Conservation (phyloP, 2,888 invertebrate species). For the Margaritifera margaritifera region DNA sequence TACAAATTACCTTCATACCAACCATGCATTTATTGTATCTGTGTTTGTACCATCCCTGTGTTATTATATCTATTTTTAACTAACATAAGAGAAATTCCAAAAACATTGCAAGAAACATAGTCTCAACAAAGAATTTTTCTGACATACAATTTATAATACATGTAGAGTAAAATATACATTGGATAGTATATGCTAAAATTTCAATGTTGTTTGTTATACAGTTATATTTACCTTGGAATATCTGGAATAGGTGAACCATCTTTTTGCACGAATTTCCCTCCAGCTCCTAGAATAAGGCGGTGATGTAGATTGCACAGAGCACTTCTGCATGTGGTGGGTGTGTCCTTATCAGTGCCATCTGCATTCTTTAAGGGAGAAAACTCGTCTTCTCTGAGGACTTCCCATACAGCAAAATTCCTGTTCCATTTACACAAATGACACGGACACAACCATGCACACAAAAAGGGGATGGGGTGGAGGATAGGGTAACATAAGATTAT, state of each 20-base stretch:
- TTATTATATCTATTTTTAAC: not conserved
- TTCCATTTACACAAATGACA: slow-evolving; percentile 53
- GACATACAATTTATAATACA: too few species aligned
- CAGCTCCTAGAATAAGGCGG: slow-evolving; percentile 86
- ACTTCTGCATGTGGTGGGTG: slow-evolving; percentile 87
- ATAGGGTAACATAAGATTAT: not conserved
- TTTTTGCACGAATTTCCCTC: slow-evolving; percentile 80
- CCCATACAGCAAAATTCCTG: slow-evolving; percentile 84
- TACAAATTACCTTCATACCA: not conserved
- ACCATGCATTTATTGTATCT: not conserved
- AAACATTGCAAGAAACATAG: too few species aligned
- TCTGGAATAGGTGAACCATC: slow-evolving; percentile 73
- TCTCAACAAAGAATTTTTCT: too few species aligned
- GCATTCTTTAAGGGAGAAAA: slow-evolving; percentile 98
- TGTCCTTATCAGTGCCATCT: slow-evolving; percentile 89
- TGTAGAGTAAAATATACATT: not conserved
- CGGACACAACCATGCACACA: slow-evolving; percentile 21
- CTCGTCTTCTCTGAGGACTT: slow-evolving; percentile 91
- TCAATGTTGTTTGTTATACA: not conserved
- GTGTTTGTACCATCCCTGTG: not conserved
- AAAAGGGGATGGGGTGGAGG: slow-evolving; percentile 7
- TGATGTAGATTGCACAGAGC: slow-evolving; percentile 77
- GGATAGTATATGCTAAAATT: not conserved
- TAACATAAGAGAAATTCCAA: too few species aligned
- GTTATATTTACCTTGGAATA: slow-evolving; percentile 70